A percentile compares a stretch with the other conserved stretches of the same genome.
Conservation (phyloP, 1,140 invertebrate species). For the Drosophila gunungcola region DNA sequence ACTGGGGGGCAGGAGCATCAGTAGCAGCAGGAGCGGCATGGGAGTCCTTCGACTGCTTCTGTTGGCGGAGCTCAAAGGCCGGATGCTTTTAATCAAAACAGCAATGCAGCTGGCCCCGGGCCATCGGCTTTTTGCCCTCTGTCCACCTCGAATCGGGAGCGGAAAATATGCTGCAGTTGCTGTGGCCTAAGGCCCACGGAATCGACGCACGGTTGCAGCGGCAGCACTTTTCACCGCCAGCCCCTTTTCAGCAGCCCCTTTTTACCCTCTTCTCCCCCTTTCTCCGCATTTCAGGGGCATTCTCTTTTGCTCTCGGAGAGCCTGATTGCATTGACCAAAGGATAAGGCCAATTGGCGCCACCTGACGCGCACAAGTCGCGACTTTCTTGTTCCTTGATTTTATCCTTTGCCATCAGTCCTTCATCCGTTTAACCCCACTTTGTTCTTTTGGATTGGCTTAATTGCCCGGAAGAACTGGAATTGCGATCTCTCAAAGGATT, state of each 20-base stretch:
- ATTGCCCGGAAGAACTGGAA: slow-evolving; percentile 12
- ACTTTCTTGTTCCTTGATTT: slow-evolving; percentile 10
- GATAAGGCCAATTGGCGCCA: slow-evolving; percentile 49
- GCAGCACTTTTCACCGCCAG: not conserved
- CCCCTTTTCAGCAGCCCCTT: not conserved
- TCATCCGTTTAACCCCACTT: too few species aligned
- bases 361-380: slow-evolving; percentile 16
- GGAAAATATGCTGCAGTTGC: slow-evolving; percentile 20
- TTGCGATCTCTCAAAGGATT: not conserved
- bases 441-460: not conserved
- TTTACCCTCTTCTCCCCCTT: not conserved
- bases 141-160: not conserved
- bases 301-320: slow-evolving; percentile 17
- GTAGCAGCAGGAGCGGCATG: not conserved
- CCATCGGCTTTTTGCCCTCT: not conserved
- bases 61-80: slow-evolving; percentile 42
- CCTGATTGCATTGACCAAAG: slow-evolving; percentile 52
- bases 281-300: not conserved
- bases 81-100: slow-evolving; percentile 72
- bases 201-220: slow-evolving; percentile 20
- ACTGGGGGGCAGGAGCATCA: too few species aligned
- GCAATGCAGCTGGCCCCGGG: slow-evolving; percentile 36
- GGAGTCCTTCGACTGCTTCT: slow-evolving; percentile 4
- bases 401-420: not conserved
- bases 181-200: slow-evolving; percentile 22